Evolutionary conservation across 2,888 invertebrate species (phyloP).

Genomic region (Fragum fragum): DNA sequence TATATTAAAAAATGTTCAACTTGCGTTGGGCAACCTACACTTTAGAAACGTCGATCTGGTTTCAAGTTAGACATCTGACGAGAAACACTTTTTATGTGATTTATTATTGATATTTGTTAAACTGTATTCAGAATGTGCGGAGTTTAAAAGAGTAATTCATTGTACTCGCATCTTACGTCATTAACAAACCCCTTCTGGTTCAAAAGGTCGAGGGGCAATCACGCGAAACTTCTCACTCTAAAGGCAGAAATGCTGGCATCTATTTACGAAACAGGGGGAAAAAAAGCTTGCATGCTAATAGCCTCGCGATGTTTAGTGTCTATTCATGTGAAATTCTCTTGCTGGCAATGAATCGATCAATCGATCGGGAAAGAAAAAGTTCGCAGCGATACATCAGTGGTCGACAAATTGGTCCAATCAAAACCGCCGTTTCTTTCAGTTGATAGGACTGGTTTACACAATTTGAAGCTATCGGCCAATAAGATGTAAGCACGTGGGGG

Average conservation of each 20-base stretch:
- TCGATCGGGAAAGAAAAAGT: slow-evolving; percentile 18
- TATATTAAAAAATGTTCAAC: too few relatives aligned
- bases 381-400: slow-evolving; percentile 12
- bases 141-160: not conserved
- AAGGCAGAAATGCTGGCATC: slow-evolving; percentile 37
- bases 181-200: slow-evolving; percentile 27
- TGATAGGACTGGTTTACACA: slow-evolving; percentile 8
- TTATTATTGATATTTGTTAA: not conserved
- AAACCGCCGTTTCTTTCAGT: slow-evolving; percentile 3
- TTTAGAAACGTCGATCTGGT: too few relatives aligned
- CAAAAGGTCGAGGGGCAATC: slow-evolving; percentile 50
- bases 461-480: slow-evolving; percentile 1
- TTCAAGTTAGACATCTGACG: too few relatives aligned
- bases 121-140: not conserved
- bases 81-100: too few relatives aligned
- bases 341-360: slow-evolving; percentile 59
- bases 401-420: slow-evolving; percentile 27
- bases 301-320: slow-evolving; percentile 61
- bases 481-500: slow-evolving; percentile 21
- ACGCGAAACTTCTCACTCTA: slow-evolving; percentile 46
- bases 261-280: slow-evolving; percentile 35
- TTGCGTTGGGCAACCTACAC: too few relatives aligned
- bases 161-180: slow-evolving; percentile 31
- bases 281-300: slow-evolving; percentile 55
- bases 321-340: slow-evolving; percentile 59